Percentiles rank a stretch among this genome's conserved stretches.
Evolutionary conservation across 2,888 invertebrate species (phyloP).

Genomic region (Portevinia maculata): DNA sequence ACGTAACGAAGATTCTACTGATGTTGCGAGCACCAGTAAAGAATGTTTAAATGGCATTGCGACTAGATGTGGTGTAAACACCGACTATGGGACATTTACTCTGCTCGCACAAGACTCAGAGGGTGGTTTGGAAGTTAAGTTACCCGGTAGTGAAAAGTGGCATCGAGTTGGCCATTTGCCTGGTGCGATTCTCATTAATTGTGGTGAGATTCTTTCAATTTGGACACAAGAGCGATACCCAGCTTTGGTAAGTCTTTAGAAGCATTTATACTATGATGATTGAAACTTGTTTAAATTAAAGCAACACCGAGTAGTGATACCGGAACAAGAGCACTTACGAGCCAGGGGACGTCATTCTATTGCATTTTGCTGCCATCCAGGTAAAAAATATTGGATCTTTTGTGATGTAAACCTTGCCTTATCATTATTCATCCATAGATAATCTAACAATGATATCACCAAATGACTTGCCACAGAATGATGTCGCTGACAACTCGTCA

Average conservation of each 20-base stretch:
- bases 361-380: slow-evolving; percentile 91
- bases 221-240: slow-evolving; percentile 89
- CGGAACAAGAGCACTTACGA: slow-evolving; percentile 86
- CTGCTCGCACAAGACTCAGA: slow-evolving; percentile 89
- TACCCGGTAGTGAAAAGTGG: slow-evolving; percentile 87
- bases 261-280: neutral
- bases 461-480: slow-evolving; percentile 80
- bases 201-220: slow-evolving; percentile 88
- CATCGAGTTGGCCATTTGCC: slow-evolving; percentile 89
- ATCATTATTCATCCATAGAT: slow-evolving; percentile 75
- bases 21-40: slow-evolving; percentile 80
- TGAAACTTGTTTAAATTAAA: slow-evolving; percentile 77
- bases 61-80: slow-evolving; percentile 88
- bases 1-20: slow-evolving; percentile 68
- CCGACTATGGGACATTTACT: slow-evolving; percentile 90
- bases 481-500: slow-evolving; percentile 78
- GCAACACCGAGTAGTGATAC: slow-evolving; percentile 90
- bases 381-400: slow-evolving; percentile 79
- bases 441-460: slow-evolving; percentile 82
- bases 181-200: slow-evolving; percentile 89
- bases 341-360: slow-evolving; percentile 89
- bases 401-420: neutral
- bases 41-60: slow-evolving; percentile 82
- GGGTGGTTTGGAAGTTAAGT: slow-evolving; percentile 87
- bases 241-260: slow-evolving; percentile 84